phyloP scores from a whole-genome alignment of 2,888 invertebrate genomes.

The Lochmaea crataegi region DNA sequence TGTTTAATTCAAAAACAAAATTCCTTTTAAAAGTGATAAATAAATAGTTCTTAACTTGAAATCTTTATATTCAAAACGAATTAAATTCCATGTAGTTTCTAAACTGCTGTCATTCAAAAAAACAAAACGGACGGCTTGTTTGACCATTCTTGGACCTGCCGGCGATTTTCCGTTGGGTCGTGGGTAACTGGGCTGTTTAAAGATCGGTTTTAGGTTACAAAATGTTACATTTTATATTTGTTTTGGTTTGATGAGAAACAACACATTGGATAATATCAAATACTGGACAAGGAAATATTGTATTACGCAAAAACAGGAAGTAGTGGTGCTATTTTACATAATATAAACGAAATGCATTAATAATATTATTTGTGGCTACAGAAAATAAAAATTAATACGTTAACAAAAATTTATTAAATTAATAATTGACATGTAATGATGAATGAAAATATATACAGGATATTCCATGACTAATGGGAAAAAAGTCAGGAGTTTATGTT shows the following conservation, averaged over 20 bases:
- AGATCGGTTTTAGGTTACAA: constrained; percentile 55
- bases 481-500: too few species aligned
- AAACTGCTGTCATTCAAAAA: background rate
- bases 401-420: too few species aligned
- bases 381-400: background rate
- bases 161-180: constrained; percentile 20
- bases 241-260: constrained; percentile 45
- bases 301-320: constrained; percentile 30
- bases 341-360: background rate
- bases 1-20: too few species aligned
- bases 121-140: constrained; percentile 1
- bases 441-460: too few species aligned
- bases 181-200: constrained; percentile 51
- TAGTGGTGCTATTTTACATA: background rate
- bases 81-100: background rate
- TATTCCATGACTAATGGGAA: too few species aligned
- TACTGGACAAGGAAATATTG: constrained; percentile 33
- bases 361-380: background rate
- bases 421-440: too few species aligned
- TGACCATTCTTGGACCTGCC: constrained; percentile 9
- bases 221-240: constrained; percentile 47
- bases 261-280: constrained; percentile 18
- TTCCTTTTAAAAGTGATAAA: background rate
- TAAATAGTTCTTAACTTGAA: background rate
- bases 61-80: too few species aligned